Conservation (phyloP, 2,797 vertebrate genomes). For the Hozukius guyotensis region DNA sequence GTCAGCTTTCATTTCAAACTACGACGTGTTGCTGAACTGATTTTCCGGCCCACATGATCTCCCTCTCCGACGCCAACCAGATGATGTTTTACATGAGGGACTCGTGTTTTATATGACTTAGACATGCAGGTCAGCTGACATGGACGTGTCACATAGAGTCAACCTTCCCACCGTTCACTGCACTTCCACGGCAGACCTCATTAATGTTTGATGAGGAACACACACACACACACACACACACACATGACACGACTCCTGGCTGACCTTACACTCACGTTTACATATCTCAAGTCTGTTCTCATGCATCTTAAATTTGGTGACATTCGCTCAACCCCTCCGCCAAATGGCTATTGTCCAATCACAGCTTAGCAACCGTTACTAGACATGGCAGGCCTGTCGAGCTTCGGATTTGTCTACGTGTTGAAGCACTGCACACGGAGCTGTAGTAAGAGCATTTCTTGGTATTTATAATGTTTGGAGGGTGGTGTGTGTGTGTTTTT, state of each 20-base stretch:
- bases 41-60: neutral
- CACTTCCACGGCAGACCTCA: conserved; percentile 28
- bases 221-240: conserved; percentile 11
- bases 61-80: neutral
- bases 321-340: neutral
- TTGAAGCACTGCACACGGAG: neutral
- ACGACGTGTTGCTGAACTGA: neutral
- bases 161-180: conserved; percentile 14
- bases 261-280: conserved; percentile 12
- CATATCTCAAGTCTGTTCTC: neutral
- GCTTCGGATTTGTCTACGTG: neutral
- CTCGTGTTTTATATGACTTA: conserved; percentile 16
- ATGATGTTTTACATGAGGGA: conserved; percentile 22
- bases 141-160: conserved; percentile 30
- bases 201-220: conserved; percentile 66
- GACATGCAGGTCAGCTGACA: conserved; percentile 18
- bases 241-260: neutral
- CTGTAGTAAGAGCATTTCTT: neutral
- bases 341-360: neutral
- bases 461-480: neutral
- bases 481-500: neutral
- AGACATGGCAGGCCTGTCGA: neutral
- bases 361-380: neutral
- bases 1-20: conserved; percentile 14
- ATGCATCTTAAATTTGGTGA: neutral